Evolutionary conservation across 1,140 invertebrate genomes (phyloP).

Genomic region (Tetragnatha versicolor): DNA sequence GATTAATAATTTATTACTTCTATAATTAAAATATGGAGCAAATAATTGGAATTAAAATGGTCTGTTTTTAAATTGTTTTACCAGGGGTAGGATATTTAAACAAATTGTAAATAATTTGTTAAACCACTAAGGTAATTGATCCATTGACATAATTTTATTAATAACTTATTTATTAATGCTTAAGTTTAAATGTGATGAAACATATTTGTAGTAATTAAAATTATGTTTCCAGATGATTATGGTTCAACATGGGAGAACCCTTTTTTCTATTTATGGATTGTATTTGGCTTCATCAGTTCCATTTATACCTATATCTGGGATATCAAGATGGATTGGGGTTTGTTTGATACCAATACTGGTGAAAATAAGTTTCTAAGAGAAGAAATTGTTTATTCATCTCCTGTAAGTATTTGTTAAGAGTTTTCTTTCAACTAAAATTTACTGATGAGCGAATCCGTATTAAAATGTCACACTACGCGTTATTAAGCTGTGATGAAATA

Average conservation of each 20-base stretch:
- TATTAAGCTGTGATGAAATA: too few species aligned
- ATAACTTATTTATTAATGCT: too few species aligned
- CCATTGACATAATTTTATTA: background rate
- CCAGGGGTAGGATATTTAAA: too few species aligned
- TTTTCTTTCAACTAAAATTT: background rate
- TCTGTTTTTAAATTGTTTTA: too few species aligned
- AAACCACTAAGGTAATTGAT: background rate
- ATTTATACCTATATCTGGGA: constrained; percentile 93
- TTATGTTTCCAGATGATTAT: constrained; percentile 59
- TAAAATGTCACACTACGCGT: too few species aligned
- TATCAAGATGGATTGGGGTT: constrained; percentile 98
- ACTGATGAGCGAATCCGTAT: too few species aligned
- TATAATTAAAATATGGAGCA: too few species aligned
- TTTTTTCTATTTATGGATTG: constrained; percentile 82
- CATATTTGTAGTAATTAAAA: background rate
- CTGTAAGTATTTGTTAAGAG: constrained; percentile 55
- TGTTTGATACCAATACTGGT: constrained; percentile 86
- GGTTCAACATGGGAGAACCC: constrained; percentile 68
- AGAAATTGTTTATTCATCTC: constrained; percentile 72
- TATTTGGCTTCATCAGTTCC: constrained; percentile 77
- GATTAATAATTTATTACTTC: too few species aligned
- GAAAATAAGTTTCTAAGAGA: constrained; percentile 77
- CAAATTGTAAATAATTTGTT: too few species aligned
- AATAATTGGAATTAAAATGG: too few species aligned
- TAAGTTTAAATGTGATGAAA: too few species aligned